Evolutionary conservation across 1,140 invertebrate species (phyloP).

Genomic region (Alviniconcha marisindica): DNA sequence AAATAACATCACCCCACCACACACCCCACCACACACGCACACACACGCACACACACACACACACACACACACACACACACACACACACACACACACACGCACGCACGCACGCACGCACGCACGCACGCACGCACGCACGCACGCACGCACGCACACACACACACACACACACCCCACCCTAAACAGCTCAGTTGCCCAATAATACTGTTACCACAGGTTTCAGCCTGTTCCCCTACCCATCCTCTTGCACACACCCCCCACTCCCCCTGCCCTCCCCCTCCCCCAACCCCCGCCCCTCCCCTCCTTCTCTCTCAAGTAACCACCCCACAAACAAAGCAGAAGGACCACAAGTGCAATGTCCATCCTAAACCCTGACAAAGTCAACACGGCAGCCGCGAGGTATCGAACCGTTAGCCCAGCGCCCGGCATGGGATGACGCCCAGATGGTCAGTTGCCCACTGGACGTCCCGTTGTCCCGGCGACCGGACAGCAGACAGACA

Average conservation of each 20-base stretch:
- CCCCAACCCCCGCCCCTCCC: background rate
- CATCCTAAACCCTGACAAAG: background rate
- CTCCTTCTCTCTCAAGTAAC: background rate
- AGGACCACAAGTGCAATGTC: conserved; percentile 1
- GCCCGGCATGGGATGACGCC: background rate
- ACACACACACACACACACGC: too few relatives aligned
- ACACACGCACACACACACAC: too few relatives aligned
- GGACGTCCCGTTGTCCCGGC: background rate
- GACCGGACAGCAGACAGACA: background rate
- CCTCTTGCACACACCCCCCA: background rate
- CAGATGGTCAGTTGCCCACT: conserved; percentile 10
- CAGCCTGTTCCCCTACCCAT: background rate
- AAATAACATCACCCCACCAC: too few relatives aligned
- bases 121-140: too few relatives aligned
- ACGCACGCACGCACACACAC: too few relatives aligned
- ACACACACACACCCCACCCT: too few relatives aligned
- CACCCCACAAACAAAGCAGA: background rate
- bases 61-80: too few relatives aligned
- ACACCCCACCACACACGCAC: too few relatives aligned
- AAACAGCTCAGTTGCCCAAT: too few relatives aligned
- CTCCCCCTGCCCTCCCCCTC: background rate
- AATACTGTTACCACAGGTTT: too few relatives aligned
- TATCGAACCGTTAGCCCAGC: background rate
- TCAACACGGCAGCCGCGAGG: conserved; percentile 4
- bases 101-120: too few relatives aligned